Evolutionary conservation across 2,888 invertebrate species (phyloP).

Genomic region (Drosophila borealis): DNA sequence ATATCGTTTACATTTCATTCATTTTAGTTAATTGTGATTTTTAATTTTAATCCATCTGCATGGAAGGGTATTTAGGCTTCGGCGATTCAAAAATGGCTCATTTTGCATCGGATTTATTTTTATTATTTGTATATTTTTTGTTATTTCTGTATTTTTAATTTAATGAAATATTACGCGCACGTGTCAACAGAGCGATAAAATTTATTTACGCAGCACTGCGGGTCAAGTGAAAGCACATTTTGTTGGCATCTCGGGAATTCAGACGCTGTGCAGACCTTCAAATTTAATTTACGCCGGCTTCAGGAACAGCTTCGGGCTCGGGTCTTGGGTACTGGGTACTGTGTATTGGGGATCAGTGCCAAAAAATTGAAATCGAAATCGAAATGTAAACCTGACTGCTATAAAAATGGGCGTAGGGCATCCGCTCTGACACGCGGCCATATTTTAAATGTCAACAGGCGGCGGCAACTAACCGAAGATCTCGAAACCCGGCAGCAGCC

Average conservation of each 20-base stretch:
- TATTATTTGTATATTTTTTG: slow-evolving; percentile 22
- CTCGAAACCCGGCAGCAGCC: slow-evolving; percentile 16
- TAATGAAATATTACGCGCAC: slow-evolving; percentile 80
- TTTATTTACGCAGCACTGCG: slow-evolving; percentile 82
- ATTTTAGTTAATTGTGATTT: background rate
- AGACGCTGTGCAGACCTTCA: slow-evolving; percentile 66
- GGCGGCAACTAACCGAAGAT: slow-evolving; percentile 23
- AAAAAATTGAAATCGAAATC: slow-evolving; percentile 73
- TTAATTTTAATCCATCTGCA: no score
- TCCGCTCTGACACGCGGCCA: slow-evolving; percentile 82
- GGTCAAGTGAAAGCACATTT: slow-evolving; percentile 84
- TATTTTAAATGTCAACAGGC: slow-evolving; percentile 82
- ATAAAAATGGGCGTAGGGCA: slow-evolving; percentile 83
- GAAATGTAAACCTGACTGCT: slow-evolving; percentile 75
- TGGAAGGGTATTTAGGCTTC: slow-evolving; percentile 23
- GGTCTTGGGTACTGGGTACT: background rate
- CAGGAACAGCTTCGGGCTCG: slow-evolving; percentile 1
- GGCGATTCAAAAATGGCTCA: background rate
- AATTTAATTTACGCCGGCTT: slow-evolving; percentile 74
- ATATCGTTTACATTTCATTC: background rate
- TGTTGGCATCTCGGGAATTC: slow-evolving; percentile 64
- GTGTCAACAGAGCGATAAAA: slow-evolving; percentile 79
- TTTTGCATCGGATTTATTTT: slow-evolving; percentile 13
- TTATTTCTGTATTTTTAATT: slow-evolving; percentile 49
- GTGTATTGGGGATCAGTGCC: slow-evolving; percentile 39